Base-by-base conservation (phyloP, 2,797 vertebrate species). In the Fringilla coelebs region DNA sequence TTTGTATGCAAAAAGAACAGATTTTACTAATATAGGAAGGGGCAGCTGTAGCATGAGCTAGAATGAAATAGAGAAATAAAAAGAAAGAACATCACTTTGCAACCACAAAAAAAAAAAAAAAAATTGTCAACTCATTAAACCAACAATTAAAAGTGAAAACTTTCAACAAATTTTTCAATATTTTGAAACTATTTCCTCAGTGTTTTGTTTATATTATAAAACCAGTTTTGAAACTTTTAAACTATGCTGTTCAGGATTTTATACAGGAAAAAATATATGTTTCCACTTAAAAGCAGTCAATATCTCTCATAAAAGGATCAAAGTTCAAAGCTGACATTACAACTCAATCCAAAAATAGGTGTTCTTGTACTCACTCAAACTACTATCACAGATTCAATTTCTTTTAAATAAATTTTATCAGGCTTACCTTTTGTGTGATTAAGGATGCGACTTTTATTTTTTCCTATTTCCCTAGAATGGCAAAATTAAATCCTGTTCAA, bases 11-110 rank as follows among this genome's bases (percentile, higher is more conserved):
- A 25, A 25, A 87, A 16, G 11, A 89, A 36, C 1, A 32, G 8
- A 54, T 73, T 68, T 90, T 60, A 46, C 17, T 62, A 25, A 31
- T 38, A 21, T 4, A 40, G 5, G 6, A 76, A 74, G 21, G 29
- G 8, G 6, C 0, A 10, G 2, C 4, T 65, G 28, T 11, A 68
- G 4, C 31, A 49, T 17, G 41, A 49, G 9, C 19, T 45, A 45
- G 13, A 43, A 60, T 38, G 6, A 60, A 45, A 66, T 6, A 6
- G 12, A 45, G 24, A 68, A 60, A 67, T 51, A n/a, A 67, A 66
- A 58, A 43, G 5, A 31, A 65, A 77, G 12, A 41, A 31, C 3
- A 31, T 43, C 1, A 24, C 3, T 55, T 72, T 48, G 8, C 20
- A 58, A 21, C 3, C 48, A 24, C 4, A n/a, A 70, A 10, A 16